These are phyloP conservation scores for Aspidiotus rigidus DNA, from an alignment of 2,888 invertebrate species.

Conservation along the genomic window DNA sequence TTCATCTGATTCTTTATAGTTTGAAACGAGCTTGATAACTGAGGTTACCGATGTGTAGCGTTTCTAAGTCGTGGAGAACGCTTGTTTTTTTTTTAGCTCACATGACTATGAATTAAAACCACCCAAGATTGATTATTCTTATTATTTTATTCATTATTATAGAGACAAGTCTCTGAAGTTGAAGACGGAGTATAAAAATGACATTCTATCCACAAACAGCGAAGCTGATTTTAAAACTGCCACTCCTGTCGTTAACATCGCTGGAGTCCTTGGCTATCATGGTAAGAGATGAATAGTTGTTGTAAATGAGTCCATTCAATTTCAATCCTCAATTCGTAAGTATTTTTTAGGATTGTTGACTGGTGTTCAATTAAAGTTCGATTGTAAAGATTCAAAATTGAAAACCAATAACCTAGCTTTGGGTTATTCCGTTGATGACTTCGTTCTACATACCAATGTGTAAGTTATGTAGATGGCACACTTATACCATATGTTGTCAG, in stretches of 20 bases:
- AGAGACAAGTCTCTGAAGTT: slow-evolving; percentile 85
- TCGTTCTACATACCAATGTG: slow-evolving; percentile 90
- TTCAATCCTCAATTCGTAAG: background rate
- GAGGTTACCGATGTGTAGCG: no score
- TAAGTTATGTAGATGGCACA: slow-evolving; percentile 51
- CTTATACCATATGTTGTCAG: no score
- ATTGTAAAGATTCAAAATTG: slow-evolving; percentile 81
- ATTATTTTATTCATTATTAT: slow-evolving; percentile 40
- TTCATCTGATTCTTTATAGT: background rate
- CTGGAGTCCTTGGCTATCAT: slow-evolving; percentile 80
- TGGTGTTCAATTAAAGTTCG: slow-evolving; percentile 83
- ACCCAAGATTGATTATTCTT: background rate
- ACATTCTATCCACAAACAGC: slow-evolving; percentile 69
- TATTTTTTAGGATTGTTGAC: slow-evolving; percentile 69
- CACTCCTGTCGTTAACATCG: slow-evolving; percentile 71
- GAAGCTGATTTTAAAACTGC: slow-evolving; percentile 76
- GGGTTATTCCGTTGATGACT: slow-evolving; percentile 83
- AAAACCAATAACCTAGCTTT: slow-evolving; percentile 89
- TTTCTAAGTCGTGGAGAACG: no score
- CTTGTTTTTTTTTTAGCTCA: no score
- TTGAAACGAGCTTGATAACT: background rate
- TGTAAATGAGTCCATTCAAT: no score
- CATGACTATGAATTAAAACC: no score
- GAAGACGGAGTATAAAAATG: slow-evolving; percentile 78
- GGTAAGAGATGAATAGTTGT: slow-evolving; percentile 42